Conservation (phyloP, 1,140 invertebrate species). For the Drosophila ficusphila region DNA sequence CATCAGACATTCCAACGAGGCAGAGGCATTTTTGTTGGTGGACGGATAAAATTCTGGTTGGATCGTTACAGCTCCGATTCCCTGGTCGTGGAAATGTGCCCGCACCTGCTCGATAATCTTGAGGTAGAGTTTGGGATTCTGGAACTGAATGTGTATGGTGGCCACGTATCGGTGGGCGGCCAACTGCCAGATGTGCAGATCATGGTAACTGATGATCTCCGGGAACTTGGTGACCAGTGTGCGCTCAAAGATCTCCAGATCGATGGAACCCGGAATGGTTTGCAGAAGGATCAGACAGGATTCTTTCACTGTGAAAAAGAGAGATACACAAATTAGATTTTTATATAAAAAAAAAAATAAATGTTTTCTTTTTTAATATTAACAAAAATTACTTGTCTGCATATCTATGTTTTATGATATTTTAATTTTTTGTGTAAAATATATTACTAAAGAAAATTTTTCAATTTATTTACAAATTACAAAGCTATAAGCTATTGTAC, state of each 20-base stretch:
- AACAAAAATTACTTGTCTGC: too few relatives aligned
- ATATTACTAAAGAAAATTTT: too few relatives aligned
- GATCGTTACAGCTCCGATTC: slow-evolving; percentile 90
- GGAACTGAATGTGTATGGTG: slow-evolving; percentile 90
- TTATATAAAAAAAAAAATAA: neutral
- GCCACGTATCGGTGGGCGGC: slow-evolving; percentile 89
- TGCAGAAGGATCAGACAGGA: slow-evolving; percentile 91
- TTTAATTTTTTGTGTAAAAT: too few relatives aligned
- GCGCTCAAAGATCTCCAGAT: slow-evolving; percentile 88
- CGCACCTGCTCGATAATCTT: slow-evolving; percentile 87
- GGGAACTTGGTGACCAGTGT: slow-evolving; percentile 90
- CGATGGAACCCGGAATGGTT: slow-evolving; percentile 92
- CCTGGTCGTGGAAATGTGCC: slow-evolving; percentile 89
- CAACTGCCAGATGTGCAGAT: slow-evolving; percentile 93
- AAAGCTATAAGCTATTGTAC: too few relatives aligned
- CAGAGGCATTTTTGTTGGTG: slow-evolving; percentile 59
- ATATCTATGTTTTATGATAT: too few relatives aligned
- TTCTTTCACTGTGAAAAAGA: slow-evolving; percentile 88
- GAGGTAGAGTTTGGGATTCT: slow-evolving; percentile 85
- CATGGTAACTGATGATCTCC: slow-evolving; percentile 91
- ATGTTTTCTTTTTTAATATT: neutral
- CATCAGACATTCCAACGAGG: slow-evolving; percentile 75
- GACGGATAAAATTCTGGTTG: slow-evolving; percentile 89
- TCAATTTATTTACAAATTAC: too few relatives aligned
- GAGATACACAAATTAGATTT: neutral